Evolutionary conservation across 2,888 invertebrate genomes (phyloP).

Genomic region (Ichneumon xanthorius): DNA sequence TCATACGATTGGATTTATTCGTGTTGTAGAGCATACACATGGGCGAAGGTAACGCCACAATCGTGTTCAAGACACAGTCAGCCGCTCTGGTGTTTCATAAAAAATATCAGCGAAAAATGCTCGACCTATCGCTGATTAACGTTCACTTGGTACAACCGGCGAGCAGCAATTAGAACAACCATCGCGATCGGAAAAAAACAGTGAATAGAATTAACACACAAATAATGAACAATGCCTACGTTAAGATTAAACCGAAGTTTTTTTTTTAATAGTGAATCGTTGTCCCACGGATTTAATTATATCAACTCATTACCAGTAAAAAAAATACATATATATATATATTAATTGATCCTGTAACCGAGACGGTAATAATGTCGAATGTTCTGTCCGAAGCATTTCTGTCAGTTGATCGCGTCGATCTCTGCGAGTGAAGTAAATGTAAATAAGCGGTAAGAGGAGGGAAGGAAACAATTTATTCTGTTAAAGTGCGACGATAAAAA

Average conservation of each 20-base stretch:
- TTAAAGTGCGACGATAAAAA: constrained; percentile 20
- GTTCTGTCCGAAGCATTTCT: constrained; percentile 48
- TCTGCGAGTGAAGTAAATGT: constrained; percentile 41
- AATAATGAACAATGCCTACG: constrained; percentile 28
- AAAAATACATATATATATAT: not conserved
- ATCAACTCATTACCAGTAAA: not conserved
- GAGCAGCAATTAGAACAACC: constrained; percentile 54
- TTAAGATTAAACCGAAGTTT: constrained; percentile 8
- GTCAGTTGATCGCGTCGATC: constrained; percentile 25
- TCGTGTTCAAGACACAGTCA: constrained; percentile 86
- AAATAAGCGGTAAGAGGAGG: constrained; percentile 37
- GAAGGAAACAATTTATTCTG: constrained; percentile 16
- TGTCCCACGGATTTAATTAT: not conserved
- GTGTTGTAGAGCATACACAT: constrained; percentile 82
- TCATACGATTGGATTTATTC: constrained; percentile 63
- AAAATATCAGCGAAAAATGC: constrained; percentile 86
- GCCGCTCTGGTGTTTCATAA: constrained; percentile 86
- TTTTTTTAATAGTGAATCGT: constrained; percentile 7
- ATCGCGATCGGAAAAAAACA: not conserved
- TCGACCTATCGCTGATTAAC: constrained; percentile 86
- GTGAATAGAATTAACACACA: not conserved
- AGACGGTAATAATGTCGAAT: constrained; percentile 4
- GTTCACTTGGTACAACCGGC: constrained; percentile 82
- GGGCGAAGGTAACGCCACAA: constrained; percentile 83
- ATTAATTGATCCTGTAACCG: not conserved